phyloP scores from a whole-genome alignment of 2,113 vertebrate species.

The Gasterosteus nipponicus region DNA sequence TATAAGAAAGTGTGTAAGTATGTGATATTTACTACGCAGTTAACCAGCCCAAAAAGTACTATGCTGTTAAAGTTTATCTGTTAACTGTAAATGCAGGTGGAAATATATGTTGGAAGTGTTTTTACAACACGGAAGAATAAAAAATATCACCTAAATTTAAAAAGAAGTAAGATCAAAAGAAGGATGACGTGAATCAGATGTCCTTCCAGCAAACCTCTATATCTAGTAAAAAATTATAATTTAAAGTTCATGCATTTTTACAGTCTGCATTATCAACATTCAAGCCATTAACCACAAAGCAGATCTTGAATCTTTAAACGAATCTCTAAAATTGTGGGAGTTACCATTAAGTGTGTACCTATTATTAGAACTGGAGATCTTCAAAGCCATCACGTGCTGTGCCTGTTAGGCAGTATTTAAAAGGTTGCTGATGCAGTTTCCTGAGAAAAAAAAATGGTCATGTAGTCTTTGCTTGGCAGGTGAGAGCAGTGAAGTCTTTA shows the following conservation, averaged over 20 bases:
- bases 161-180: not conserved
- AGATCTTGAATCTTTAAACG: not conserved
- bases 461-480: constrained; percentile 10
- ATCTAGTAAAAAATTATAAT: not conserved
- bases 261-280: not conserved
- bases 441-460: constrained; percentile 2
- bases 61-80: not conserved
- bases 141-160: not conserved
- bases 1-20: not conserved
- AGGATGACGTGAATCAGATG: not conserved
- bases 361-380: not conserved
- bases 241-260: not conserved
- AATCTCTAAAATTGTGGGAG: not conserved
- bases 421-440: not conserved
- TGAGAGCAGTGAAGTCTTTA: constrained; percentile 9
- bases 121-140: not conserved
- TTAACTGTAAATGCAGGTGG: not conserved
- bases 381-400: not conserved
- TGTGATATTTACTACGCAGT: not conserved
- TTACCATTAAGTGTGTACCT: not conserved
- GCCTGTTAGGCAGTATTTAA: not conserved
- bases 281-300: not conserved
- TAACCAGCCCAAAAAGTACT: not conserved
- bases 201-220: not conserved
- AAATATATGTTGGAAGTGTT: not conserved